Base-by-base conservation (phyloP, 2,113 vertebrate genomes). In the Empidonax alnorum region DNA sequence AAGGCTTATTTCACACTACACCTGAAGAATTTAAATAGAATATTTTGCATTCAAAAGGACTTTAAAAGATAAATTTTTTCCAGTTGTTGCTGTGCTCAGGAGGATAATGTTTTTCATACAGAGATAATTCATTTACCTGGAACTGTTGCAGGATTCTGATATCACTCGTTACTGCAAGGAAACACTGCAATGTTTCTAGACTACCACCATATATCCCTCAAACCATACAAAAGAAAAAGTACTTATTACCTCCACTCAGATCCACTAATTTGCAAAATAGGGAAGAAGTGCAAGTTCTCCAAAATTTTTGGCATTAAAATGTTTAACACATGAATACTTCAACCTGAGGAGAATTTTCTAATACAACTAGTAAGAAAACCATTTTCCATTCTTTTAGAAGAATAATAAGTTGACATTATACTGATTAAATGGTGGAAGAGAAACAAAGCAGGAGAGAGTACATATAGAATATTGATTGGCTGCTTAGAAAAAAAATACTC, bases 21-120 rank as follows among this genome's bases (percentile, higher is more conserved):
- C 72, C 61, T 96, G 71, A 87, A 81, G 87, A 94, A 97, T 86
- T 37, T 88, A 95, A 97, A 94, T 66, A 76, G 82, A 95, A 79
- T 66, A 50, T 89, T 96, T 94, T 89, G 35, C 46, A 80, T 86
- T 89, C 47, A 63, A 84, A 94, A 88, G 44, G 46, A 41, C 25
- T 82, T 91, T 24, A 55, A 87, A 79, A 86, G 39, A 88, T 79
- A 27, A 24, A 0, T 23, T 82, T 73, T 86, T 90, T 73, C 39
- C 41, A 44, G 28, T 90, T 92, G 30, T 65, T 88, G 75, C 39
- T 77, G 15, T 83, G 42, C 30, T 96, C 33, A 65, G 33, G 33
- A 88, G 67, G 90, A 91, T 69, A 61, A 41, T 62, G 24, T 30
- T 20, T 93, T 92, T 76, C 61, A 94, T 59, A 67, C 7, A 63